Evolutionary conservation across 1,140 invertebrate species (phyloP).

Genomic region (Heliconius hewitsoni): DNA sequence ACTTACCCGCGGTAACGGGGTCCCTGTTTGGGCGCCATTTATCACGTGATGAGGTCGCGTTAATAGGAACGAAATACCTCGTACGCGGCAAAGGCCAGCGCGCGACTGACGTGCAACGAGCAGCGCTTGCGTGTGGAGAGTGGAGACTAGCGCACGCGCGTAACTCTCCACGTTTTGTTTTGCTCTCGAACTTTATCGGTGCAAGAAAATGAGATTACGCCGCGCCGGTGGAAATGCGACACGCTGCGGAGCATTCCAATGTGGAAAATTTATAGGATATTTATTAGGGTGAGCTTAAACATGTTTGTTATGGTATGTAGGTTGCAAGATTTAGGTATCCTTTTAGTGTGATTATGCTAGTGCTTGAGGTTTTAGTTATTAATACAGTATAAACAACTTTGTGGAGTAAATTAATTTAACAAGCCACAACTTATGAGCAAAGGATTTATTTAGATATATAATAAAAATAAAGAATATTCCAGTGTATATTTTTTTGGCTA

Average conservation of each 20-base stretch:
- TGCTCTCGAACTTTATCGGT: slow-evolving; percentile 65
- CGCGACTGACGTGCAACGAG: slow-evolving; percentile 61
- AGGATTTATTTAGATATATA: not conserved
- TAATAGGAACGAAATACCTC: slow-evolving; percentile 36
- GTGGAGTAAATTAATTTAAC: too few relatives aligned
- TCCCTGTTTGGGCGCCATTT: slow-evolving; percentile 74
- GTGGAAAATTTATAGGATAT: slow-evolving; percentile 51
- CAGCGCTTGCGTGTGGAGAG: slow-evolving; percentile 62
- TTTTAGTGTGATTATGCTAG: slow-evolving; percentile 6
- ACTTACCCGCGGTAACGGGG: slow-evolving; percentile 72
- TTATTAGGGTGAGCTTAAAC: slow-evolving; percentile 46
- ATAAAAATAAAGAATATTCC: not conserved
- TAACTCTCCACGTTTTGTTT: slow-evolving; percentile 65
- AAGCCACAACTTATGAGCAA: not conserved
- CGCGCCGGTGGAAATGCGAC: slow-evolving; percentile 56
- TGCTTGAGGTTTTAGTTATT: not conserved
- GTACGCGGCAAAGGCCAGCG: slow-evolving; percentile 59
- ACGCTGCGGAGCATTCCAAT: slow-evolving; percentile 63
- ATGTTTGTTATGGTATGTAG: slow-evolving; percentile 45
- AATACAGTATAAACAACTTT: too few relatives aligned
- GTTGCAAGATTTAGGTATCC: slow-evolving; percentile 28
- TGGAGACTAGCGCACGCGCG: slow-evolving; percentile 56
- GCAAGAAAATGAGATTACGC: slow-evolving; percentile 69
- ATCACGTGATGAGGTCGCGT: slow-evolving; percentile 54
- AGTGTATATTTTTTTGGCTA: not conserved